phyloP scores from a whole-genome alignment of 2,113 vertebrate genomes.

The Pardalotus punctatus region DNA sequence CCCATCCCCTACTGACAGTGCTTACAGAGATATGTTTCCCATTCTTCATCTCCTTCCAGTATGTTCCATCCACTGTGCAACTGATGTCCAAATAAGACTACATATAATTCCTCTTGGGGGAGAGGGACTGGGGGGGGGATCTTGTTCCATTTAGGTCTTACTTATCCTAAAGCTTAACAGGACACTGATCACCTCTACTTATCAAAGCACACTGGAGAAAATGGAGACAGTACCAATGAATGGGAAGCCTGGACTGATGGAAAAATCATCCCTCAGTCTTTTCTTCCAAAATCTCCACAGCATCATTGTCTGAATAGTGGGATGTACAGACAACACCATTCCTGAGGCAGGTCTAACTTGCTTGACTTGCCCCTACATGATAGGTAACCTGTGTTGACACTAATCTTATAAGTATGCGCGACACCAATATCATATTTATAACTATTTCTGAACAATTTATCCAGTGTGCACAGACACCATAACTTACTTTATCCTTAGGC shows the following conservation, averaged over 20 bases:
- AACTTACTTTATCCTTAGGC: background rate
- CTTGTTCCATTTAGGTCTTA: background rate
- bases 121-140: background rate
- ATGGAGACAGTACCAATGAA: background rate
- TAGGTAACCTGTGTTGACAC: background rate
- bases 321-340: background rate
- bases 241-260: background rate
- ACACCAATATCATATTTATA: background rate
- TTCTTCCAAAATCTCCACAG: background rate
- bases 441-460: constrained; percentile 1
- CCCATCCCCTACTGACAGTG: background rate
- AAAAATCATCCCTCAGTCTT: background rate
- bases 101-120: background rate
- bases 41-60: background rate
- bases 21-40: background rate
- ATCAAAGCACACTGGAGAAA: background rate
- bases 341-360: background rate
- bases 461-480: background rate
- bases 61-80: background rate
- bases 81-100: background rate
- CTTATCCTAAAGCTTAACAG: background rate
- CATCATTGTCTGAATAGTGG: background rate
- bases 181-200: background rate
- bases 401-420: background rate
- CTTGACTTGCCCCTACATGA: background rate